Conservation (phyloP, 2,888 invertebrate species). For the Deroplatys truncata region DNA sequence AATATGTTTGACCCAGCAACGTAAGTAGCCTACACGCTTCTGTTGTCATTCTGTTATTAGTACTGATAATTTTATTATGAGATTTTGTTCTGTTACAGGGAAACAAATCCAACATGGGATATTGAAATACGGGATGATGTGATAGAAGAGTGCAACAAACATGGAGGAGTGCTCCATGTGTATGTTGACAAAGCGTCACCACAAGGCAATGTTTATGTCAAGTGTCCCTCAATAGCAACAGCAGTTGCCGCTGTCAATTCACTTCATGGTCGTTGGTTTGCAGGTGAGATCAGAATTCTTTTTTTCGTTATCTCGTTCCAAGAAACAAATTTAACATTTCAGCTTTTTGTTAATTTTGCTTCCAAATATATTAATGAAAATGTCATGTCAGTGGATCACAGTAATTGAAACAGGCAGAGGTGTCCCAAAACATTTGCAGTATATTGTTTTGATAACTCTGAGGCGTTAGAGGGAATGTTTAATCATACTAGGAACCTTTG, state of each 20-base stretch:
- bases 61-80: neutral
- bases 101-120: conserved; percentile 80
- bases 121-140: conserved; percentile 95
- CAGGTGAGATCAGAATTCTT: conserved; percentile 51
- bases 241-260: conserved; percentile 96
- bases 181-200: conserved; percentile 92
- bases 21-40: conserved; percentile 53
- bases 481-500: no score
- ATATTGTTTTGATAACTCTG: no score
- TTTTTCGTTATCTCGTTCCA: conserved; percentile 32
- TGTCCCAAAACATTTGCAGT: no score
- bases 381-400: no score
- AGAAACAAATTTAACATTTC: no score
- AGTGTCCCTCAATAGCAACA: conserved; percentile 94
- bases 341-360: no score
- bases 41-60: neutral
- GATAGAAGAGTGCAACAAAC: conserved; percentile 95
- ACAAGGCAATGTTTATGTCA: conserved; percentile 97
- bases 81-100: conserved; percentile 46
- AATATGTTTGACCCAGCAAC: conserved; percentile 97
- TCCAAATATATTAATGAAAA: no score
- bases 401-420: no score
- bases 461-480: no score
- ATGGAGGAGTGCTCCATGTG: conserved; percentile 93
- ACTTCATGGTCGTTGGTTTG: conserved; percentile 96